Percentiles rank a stretch among this genome's conserved stretches.
These are phyloP conservation scores for Spisula subtruncata DNA, from an alignment of 2,888 invertebrate species.

Conservation along the genomic window DNA sequence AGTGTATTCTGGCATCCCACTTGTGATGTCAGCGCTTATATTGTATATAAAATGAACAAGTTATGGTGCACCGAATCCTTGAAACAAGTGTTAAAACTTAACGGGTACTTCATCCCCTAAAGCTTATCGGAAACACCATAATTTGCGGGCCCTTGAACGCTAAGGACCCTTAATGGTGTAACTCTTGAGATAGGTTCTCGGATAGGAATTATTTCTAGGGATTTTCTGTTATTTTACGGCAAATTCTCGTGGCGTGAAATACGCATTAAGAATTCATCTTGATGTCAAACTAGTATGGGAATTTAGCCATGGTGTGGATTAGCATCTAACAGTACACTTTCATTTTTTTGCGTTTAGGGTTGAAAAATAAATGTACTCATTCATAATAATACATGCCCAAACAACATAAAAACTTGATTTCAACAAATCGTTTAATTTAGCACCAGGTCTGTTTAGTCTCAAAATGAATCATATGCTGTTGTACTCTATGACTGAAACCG, in stretches of 20 bases:
- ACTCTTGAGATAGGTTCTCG: slow-evolving; percentile 23
- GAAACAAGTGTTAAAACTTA: slow-evolving; percentile 3
- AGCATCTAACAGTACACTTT: background rate
- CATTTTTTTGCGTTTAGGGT: too few species aligned
- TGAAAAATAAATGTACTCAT: too few species aligned
- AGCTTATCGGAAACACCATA: slow-evolving; percentile 13
- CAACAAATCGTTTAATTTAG: too few species aligned
- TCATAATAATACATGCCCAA: too few species aligned
- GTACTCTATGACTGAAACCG: too few species aligned
- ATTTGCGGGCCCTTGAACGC: slow-evolving; percentile 23
- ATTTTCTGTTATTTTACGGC: background rate
- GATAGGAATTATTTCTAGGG: slow-evolving; percentile 18
- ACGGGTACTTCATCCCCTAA: background rate
- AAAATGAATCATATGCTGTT: too few species aligned
- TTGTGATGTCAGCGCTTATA: background rate
- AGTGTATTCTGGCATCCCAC: background rate
- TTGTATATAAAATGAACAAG: background rate
- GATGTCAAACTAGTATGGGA: background rate
- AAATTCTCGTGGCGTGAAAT: slow-evolving; percentile 16
- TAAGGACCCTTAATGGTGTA: slow-evolving; percentile 32
- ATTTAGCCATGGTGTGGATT: background rate
- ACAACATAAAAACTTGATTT: too few species aligned
- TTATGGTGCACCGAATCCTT: background rate
- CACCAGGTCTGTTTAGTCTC: too few species aligned
- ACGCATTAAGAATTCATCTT: background rate